Base-by-base conservation (phyloP, 1,140 invertebrate species). In the Heliconius himera region DNA sequence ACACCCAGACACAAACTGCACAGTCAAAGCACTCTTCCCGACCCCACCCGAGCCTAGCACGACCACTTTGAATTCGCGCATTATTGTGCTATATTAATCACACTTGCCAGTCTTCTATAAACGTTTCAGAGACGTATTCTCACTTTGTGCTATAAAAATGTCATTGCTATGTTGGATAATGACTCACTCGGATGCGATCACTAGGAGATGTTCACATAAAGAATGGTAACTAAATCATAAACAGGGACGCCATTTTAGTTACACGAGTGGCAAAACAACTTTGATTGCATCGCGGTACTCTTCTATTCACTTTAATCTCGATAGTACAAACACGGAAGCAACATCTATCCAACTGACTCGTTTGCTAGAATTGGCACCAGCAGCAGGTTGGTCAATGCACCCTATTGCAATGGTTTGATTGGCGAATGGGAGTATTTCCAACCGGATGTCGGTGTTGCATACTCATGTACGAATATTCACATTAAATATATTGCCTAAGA, bases 21-120 rank as follows among this genome's bases (percentile, higher is more conserved):
- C 99, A 81, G 99, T 99, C 90, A 99, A 96, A 86, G 99, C 99
- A 95, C 97, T 98, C 96, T 99, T 99, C 81, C 99, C 96, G 93
- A 99, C 99, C 96, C 99, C 99, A 95, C 99, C 99, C 96, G 98
- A 99, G 81, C 99, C 99, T 93, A 99, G 96, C 92, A 99, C 99
- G 87, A 99, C 99, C 88, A 99, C 98, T 96, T 99, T 99, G 95
- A 99, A 99, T 96, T 99, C 99, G 95, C 98, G 97, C 99, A 99
- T 99, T 97, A 95, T 91, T 93, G 84, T 92, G 86, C 83, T 92
- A 85, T 88, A 88, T 85, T 87, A 88, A 89, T 90, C 85, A 92
- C 90, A 92, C 88, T 92, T 87, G 87, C 87, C 85, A 93, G 89
- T 90, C 90, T 89, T 90, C 86, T 87, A 88, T 79, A 89, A 89